Evolutionary conservation across 1,140 invertebrate species (phyloP).

Genomic region (Heliothis subflexa): DNA sequence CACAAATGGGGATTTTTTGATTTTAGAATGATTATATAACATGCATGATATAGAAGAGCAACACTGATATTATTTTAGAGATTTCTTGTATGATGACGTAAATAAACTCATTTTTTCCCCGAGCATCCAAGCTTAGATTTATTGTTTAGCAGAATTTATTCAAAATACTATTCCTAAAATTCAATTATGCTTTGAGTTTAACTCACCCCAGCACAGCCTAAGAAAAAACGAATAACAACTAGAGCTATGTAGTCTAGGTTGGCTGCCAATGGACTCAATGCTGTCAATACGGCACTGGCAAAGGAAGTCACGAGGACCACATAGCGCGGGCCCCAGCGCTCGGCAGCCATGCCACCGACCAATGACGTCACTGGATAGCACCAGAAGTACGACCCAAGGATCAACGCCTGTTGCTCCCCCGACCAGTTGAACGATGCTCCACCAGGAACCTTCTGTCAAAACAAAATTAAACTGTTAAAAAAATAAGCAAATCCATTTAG

Average conservation of each 20-base stretch:
- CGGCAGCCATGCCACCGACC: slow-evolving; percentile 90
- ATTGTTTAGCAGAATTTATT: too few relatives aligned
- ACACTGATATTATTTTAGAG: too few relatives aligned
- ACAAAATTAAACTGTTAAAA: background rate
- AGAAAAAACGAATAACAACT: slow-evolving; percentile 88
- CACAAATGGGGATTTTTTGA: too few relatives aligned
- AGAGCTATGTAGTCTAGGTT: slow-evolving; percentile 88
- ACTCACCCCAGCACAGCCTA: slow-evolving; percentile 89
- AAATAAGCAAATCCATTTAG: too few relatives aligned
- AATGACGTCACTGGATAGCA: slow-evolving; percentile 87
- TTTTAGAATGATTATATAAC: too few relatives aligned
- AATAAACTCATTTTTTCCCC: too few relatives aligned
- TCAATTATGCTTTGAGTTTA: background rate
- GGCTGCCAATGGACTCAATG: slow-evolving; percentile 89
- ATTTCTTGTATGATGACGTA: too few relatives aligned
- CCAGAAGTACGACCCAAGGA: slow-evolving; percentile 90
- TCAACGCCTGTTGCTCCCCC: slow-evolving; percentile 88
- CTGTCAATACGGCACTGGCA: slow-evolving; percentile 90
- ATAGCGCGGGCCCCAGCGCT: slow-evolving; percentile 90
- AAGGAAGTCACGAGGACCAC: slow-evolving; percentile 90
- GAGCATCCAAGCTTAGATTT: too few relatives aligned
- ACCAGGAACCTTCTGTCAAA: slow-evolving; percentile 53
- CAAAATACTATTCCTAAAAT: too few relatives aligned
- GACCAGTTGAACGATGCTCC: slow-evolving; percentile 86
- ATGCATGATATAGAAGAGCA: too few relatives aligned